phyloP scores from a whole-genome alignment of 2,888 invertebrate genomes.

The Bruchidius siliquastri region DNA sequence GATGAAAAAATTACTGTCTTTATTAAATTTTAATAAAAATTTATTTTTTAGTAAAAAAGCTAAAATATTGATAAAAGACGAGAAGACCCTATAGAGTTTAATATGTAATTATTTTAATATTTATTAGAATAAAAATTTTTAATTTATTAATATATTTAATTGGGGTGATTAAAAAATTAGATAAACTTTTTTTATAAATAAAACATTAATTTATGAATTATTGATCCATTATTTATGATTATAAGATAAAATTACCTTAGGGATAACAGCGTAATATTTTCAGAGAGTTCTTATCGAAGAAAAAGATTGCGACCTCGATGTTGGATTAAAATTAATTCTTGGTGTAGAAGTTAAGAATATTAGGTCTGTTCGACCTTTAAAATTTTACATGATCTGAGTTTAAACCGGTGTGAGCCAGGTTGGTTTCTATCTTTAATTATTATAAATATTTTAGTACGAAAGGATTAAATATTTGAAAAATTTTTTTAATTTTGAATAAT shows the following conservation, averaged over 20 bases:
- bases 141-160: conserved; percentile 50
- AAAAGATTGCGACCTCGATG: conserved; percentile 83
- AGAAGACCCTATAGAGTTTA: conserved; percentile 78
- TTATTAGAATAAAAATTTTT: conserved; percentile 35
- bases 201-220: conserved; percentile 46
- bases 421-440: conserved; percentile 73
- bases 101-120: conserved; percentile 39
- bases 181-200: conserved; percentile 52
- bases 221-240: conserved; percentile 59
- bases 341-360: conserved; percentile 60
- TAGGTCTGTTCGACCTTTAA: conserved; percentile 80
- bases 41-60: conserved; percentile 61
- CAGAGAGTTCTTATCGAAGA: conserved; percentile 69
- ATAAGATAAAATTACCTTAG: conserved; percentile 72
- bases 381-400: conserved; percentile 76
- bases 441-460: conserved; percentile 69
- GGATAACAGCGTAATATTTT: conserved; percentile 82
- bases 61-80: conserved; percentile 64
- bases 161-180: conserved; percentile 63
- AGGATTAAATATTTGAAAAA: conserved; percentile 63
- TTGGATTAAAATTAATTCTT: conserved; percentile 73
- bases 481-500: conserved; percentile 46
- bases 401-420: conserved; percentile 82
- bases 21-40: conserved; percentile 52
- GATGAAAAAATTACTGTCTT: conserved; percentile 62